Base-by-base conservation (phyloP, 2,113 vertebrate species). In the Xyrauchen texanus region DNA sequence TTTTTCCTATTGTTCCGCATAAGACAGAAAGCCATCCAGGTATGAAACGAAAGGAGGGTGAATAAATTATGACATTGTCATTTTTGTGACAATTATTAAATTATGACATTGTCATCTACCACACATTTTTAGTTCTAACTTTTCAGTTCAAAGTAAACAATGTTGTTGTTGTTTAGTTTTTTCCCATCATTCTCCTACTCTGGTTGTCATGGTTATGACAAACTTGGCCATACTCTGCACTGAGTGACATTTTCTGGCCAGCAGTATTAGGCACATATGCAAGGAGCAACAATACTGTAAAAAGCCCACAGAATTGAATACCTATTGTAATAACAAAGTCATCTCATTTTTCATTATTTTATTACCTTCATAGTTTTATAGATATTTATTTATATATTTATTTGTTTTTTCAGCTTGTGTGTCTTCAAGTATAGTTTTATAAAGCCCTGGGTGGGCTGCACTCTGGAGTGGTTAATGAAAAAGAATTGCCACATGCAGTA, bases 191-290 rank as follows among this genome's bases (percentile, higher is more conserved):
- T 46, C 4, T 70, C 12, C 52, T 34, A 34, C 21, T 57, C 6
- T 11, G 21, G 21, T 34, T 34, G 53, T 46, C 6, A 46, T 5
- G 21, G 42, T 58, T 46, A 58, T 13, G 34, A 72, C 15, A 58
- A 58, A 72, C 69, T 15, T 55, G 21, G 51, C 51, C 68, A 55
- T 44, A 11, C 68, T 71, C 4, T 58, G 42, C 42, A 16, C 5
- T 46, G 13, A 46, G 44, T 46, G 53, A 72, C 69, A 72, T 71
- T 71, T 71, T 71, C 53, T 72, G 69, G 69, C 53, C 58, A 71
- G 53, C 69, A 72, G 57, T 72, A 53, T 9, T 11, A 53, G 58
- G 21, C 21, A 34, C 53, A 72, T 58, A 72, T 46, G 9, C 53
- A 72, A 11, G 68, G 16, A 8, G 49, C 68, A 70, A 71, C 5